Conservation (phyloP, 1,140 invertebrate species). For the Trichonephila clavata region DNA sequence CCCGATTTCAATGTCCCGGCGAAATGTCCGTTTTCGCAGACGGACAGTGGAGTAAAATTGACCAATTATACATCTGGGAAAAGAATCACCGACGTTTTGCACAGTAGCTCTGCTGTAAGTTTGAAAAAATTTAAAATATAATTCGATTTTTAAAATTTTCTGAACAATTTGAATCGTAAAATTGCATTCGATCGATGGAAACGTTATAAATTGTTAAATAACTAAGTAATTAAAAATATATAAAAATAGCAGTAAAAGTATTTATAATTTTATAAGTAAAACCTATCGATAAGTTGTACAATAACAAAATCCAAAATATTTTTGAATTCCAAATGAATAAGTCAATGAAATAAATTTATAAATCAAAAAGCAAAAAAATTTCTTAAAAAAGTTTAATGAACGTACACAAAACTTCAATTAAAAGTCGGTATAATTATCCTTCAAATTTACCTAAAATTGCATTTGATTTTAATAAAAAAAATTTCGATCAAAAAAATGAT, state of each 20-base stretch:
- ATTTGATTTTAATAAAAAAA: too few species aligned
- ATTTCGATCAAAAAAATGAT: too few species aligned
- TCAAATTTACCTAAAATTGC: too few species aligned
- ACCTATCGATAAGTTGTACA: not conserved
- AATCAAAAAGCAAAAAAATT: too few species aligned
- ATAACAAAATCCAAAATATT: too few species aligned
- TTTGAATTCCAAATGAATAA: too few species aligned
- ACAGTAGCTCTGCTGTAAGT: conserved; percentile 25
- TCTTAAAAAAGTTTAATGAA: too few species aligned
- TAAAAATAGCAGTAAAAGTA: not conserved
- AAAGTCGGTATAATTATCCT: too few species aligned
- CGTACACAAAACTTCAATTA: too few species aligned
- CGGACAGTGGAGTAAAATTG: not conserved
- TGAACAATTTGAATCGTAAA: not conserved
- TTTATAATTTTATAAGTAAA: not conserved
- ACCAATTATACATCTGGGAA: conserved; percentile 46
- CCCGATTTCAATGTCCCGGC: not conserved
- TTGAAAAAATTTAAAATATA: not conserved
- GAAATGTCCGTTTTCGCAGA: conserved; percentile 30
- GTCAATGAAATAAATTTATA: too few species aligned
- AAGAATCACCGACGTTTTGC: conserved; percentile 28
- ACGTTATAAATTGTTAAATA: too few species aligned
- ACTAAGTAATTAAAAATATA: not conserved
- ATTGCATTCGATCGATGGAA: too few species aligned
- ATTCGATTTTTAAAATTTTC: not conserved